Evolutionary conservation across 2,888 invertebrate genomes (phyloP).

Genomic region (Conops quadrifasciatus): DNA sequence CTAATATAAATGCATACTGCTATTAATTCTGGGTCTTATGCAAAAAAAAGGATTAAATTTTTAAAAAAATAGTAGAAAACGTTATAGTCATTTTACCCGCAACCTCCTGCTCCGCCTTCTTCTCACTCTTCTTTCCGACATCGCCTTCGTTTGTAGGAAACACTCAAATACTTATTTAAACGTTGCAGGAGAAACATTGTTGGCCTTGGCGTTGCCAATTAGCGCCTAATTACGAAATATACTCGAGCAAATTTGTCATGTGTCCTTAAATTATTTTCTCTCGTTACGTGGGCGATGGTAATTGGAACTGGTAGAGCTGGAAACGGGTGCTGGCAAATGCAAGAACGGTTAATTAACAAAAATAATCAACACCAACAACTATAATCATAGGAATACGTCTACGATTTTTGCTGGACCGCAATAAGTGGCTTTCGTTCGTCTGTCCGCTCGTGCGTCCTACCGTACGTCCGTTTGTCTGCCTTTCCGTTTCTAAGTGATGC

Average conservation of each 20-base stretch:
- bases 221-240: constrained; percentile 20
- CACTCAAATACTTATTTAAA: not conserved
- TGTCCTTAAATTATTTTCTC: constrained; percentile 10
- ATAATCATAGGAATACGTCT: too few species aligned
- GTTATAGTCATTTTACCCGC: too few species aligned
- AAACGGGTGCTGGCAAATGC: not conserved
- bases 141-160: not conserved
- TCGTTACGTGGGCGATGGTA: not conserved
- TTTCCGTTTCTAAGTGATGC: not conserved
- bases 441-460: too few species aligned
- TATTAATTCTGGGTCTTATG: too few species aligned
- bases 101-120: not conserved
- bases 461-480: too few species aligned
- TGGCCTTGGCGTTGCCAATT: not conserved
- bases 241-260: not conserved
- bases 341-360: not conserved
- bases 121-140: not conserved
- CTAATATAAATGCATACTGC: too few species aligned
- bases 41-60: too few species aligned
- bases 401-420: too few species aligned
- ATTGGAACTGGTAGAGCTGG: not conserved
- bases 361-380: not conserved
- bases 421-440: too few species aligned
- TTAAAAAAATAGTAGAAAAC: too few species aligned
- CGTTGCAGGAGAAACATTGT: not conserved